phyloP scores from a whole-genome alignment of 37 sponge, comb jelly and placozoan genomes.

The Mnemiopsis leidyi region DNA sequence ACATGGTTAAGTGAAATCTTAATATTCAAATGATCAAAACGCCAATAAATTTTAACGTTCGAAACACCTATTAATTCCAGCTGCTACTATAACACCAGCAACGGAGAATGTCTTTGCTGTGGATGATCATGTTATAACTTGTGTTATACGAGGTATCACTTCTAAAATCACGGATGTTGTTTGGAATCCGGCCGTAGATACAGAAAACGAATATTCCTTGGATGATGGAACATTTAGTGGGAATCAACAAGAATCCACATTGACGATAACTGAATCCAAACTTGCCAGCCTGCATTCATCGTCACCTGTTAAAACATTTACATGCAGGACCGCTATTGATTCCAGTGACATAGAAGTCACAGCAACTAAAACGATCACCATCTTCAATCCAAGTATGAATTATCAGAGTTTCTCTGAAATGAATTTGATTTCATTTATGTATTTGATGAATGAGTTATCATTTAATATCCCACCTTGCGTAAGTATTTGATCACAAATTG shows the following conservation, averaged over 20 bases:
- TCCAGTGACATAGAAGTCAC: not conserved
- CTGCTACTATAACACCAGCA: not conserved
- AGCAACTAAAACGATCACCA: not conserved
- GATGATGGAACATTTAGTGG: not conserved
- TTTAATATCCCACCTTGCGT: too few relatives aligned
- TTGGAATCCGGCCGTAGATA: not conserved
- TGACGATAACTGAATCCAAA: not conserved
- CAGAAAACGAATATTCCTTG: not conserved
- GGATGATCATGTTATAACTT: not conserved
- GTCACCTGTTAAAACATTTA: not conserved
- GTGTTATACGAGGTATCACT: not conserved
- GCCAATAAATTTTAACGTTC: too few relatives aligned
- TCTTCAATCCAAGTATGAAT: not conserved
- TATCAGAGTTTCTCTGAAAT: too few relatives aligned
- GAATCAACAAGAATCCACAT: not conserved
- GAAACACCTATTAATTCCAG: too few relatives aligned
- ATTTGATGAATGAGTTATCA: too few relatives aligned
- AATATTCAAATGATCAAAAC: too few relatives aligned
- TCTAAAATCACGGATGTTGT: not conserved
- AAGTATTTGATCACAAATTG: too few relatives aligned
- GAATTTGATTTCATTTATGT: too few relatives aligned
- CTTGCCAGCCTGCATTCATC: not conserved
- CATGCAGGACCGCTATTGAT: not conserved
- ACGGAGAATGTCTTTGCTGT: not conserved
- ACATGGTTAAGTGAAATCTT: too few relatives aligned